Evolutionary conservation across 1,140 invertebrate species (phyloP), one percentile per base, ranked within the genome.

Genomic region (Ceratitis capitata): DNA sequence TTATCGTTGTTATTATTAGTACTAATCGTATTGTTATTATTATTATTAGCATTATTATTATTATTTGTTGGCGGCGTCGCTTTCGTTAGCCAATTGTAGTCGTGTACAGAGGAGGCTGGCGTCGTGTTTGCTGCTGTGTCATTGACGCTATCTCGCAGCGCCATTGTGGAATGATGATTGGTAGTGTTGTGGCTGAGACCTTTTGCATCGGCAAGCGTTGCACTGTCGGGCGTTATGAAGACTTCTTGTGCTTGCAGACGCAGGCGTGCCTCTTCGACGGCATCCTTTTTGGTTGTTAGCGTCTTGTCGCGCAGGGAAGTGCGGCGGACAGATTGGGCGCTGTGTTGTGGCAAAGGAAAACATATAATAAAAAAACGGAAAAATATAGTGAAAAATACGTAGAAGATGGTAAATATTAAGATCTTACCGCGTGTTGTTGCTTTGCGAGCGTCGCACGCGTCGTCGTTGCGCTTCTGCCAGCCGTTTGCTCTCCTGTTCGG

Each of bases 221-320:
- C 85, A 2, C 87, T 85, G 6, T 51, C 74, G 9, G 85, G 29
- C 87, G 39, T 87, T 16, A 69, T 64, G n/a, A 88, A 88, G 89
- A 94, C 94, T 92, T 95, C 94, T 90, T 95, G 94, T 69, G 94
- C 94, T 91, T 95, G 93, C 89, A 95, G 85, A 83, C 96, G 93
- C 2, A 96, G 92, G 32, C 95, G 93, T 14, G 97, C 97, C 93
- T 99, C 98, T 92, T 98, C 98, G 69, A 96, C 94, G 12, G 97
- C 97, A 93, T 99, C 98, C 89, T 98, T 97, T 92, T 98, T 97
- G n/a, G 98, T 97, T 58, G 98, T 97, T 85, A 97, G 93, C 84
- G 96, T 97, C 92, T 98, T 98, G 91, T 99, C 98, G 45, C 98
- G 94, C 85, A 99, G 95, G n/a, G 97, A 98, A 42, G 98, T 98